Conservation (phyloP, 2,888 invertebrate genomes). For the Cosmorhoe ocellata region DNA sequence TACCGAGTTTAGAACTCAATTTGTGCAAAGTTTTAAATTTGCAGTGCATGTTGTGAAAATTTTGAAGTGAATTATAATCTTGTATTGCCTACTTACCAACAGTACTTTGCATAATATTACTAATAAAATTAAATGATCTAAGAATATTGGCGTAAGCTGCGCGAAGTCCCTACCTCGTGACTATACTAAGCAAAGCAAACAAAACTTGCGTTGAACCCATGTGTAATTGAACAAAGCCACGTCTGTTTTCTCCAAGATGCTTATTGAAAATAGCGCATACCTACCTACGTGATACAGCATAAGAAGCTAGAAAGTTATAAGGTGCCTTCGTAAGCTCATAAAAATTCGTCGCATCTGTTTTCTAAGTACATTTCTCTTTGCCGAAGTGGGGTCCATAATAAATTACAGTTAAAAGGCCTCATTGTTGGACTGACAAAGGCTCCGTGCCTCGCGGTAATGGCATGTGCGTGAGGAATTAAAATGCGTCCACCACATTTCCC, state of each 20-base stretch:
- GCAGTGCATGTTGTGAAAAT: constrained; percentile 16
- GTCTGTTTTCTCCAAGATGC: too few species aligned
- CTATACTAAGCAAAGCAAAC: neutral
- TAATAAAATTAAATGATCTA: too few species aligned
- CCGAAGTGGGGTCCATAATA: constrained; percentile 45
- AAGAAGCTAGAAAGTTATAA: neutral
- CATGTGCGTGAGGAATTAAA: constrained; percentile 54
- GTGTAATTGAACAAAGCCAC: too few species aligned
- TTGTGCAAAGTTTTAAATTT: constrained; percentile 15
- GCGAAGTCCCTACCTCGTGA: neutral
- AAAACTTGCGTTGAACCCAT: too few species aligned
- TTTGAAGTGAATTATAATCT: constrained; percentile 6
- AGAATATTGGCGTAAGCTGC: neutral
- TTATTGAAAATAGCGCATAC: too few species aligned
- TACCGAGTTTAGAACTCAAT: constrained; percentile 19
- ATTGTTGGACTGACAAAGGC: constrained; percentile 63
- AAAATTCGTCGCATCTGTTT: constrained; percentile 20
- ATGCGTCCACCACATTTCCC: constrained; percentile 43
- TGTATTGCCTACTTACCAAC: too few species aligned
- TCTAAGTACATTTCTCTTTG: constrained; percentile 25
- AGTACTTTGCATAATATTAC: too few species aligned
- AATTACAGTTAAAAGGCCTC: constrained; percentile 61
- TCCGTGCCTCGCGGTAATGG: constrained; percentile 46
- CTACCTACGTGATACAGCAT: too few species aligned
- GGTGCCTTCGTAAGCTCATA: neutral